Percentiles rank a stretch among this genome's conserved stretches.
phyloP scores from a whole-genome alignment of 2,113 vertebrate genomes.

The Symphodus melops region DNA sequence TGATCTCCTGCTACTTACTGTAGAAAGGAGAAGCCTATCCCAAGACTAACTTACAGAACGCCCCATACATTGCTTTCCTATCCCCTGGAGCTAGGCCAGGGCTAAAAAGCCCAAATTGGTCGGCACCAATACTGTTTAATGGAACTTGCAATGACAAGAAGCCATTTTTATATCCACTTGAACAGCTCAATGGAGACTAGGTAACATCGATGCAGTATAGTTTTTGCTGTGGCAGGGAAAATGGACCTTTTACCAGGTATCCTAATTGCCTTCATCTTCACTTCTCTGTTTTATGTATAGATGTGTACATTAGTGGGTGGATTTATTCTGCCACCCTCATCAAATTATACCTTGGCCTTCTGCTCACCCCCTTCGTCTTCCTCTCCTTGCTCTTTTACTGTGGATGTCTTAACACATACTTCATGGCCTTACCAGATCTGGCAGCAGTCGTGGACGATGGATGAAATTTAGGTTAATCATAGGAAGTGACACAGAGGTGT shows the following conservation, averaged over 20 bases:
- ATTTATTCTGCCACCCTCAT: slow-evolving; percentile 63
- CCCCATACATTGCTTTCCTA: slow-evolving; percentile 67
- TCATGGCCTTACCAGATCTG: slow-evolving; percentile 74
- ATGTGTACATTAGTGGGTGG: slow-evolving; percentile 51
- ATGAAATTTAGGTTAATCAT: slow-evolving; percentile 85
- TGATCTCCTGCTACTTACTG: slow-evolving; percentile 71
- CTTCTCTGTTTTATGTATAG: slow-evolving; percentile 60
- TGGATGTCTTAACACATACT: slow-evolving; percentile 73
- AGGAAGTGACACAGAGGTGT: slow-evolving; percentile 82
- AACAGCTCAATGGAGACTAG: slow-evolving; percentile 61
- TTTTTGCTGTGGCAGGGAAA: slow-evolving; percentile 74
- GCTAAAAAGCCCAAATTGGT: slow-evolving; percentile 74
- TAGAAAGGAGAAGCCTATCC: slow-evolving; percentile 66
- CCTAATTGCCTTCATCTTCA: slow-evolving; percentile 61
- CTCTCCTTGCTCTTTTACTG: slow-evolving; percentile 68
- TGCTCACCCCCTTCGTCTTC: slow-evolving; percentile 35
- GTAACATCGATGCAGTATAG: slow-evolving; percentile 54
- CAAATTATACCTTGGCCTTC: slow-evolving; percentile 57
- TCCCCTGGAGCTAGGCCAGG: slow-evolving; percentile 72
- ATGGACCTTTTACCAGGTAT: slow-evolving; percentile 57
- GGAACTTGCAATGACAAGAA: slow-evolving; percentile 66
- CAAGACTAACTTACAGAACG: slow-evolving; percentile 67
- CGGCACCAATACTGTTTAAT: slow-evolving; percentile 63
- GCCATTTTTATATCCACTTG: slow-evolving; percentile 72
- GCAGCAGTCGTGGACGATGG: slow-evolving; percentile 72